Conservation (phyloP, 2,797 vertebrate genomes). For the Lepus oiostolus region DNA sequence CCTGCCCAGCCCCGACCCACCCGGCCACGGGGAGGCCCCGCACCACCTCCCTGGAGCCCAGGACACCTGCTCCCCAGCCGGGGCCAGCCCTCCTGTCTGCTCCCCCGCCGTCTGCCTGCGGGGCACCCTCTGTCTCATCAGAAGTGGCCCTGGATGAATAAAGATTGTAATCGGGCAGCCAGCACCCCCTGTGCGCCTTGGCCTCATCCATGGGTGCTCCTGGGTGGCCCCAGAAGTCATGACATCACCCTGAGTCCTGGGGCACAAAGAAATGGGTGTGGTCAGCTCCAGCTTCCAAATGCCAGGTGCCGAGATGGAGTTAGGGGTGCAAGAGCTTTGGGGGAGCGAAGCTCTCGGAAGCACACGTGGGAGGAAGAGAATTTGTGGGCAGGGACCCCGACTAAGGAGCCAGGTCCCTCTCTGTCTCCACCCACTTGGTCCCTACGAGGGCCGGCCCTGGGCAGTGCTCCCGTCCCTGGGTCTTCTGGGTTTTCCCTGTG, state of each 20-base stretch:
- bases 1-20: not conserved
- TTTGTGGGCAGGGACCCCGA: not conserved
- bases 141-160: slow-evolving; percentile 30
- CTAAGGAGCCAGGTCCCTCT: too few species aligned
- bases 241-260: not conserved
- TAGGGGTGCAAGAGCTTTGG: not conserved
- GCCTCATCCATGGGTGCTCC: not conserved
- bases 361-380: not conserved
- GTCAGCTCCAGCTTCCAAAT: not conserved
- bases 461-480: not conserved
- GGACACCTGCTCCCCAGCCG: not conserved
- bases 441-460: not conserved
- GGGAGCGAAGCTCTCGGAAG: not conserved
- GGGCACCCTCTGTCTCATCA: not conserved
- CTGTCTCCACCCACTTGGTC: not conserved
- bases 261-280: not conserved
- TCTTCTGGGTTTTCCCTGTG: too few species aligned
- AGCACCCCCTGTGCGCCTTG: not conserved
- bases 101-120: not conserved
- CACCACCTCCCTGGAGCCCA: not conserved
- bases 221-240: not conserved
- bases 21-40: not conserved
- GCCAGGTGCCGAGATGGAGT: not conserved
- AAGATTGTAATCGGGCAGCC: not conserved
- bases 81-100: not conserved